Base-by-base conservation (phyloP, 2,888 invertebrate species). In the Euproctis similis region DNA sequence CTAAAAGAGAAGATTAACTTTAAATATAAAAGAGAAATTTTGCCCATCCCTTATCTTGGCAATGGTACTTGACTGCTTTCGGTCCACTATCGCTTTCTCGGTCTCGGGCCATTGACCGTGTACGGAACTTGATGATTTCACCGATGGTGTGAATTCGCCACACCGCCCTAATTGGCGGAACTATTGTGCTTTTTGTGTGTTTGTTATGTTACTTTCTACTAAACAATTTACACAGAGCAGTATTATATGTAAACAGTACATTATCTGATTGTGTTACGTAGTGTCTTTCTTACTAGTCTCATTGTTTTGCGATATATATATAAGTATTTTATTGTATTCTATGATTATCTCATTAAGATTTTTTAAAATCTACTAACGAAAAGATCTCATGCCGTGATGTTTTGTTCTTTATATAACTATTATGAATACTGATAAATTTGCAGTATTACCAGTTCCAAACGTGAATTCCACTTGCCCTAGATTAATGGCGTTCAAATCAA, bases 1-100 rank as follows among this genome's bases (percentile, higher is more conserved):
- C 17, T 17, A 8, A 2, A 17, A 3, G 17, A 17, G 17, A 17
- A 17, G 4, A 2, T 17, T 8, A 17, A 17, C 4, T 17, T 4
- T 2, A 17, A n/a, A n/a, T 14, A 14, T 10, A 26, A 30, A 29
- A 46, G 30, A 36, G 39, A 46, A 45, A 46, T 31, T n/a, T 38
- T 26, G 23, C 27, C 31, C 31, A 31, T 31, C 42, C 46, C 27
- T 42, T 39, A 26, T 40, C 31, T 30, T 17, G 11, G 19, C 20
- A 19, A n/a, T 18, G 32, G 47, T 24, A 36, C 40, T 46, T 46
- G 47, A 43, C 46, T 44, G 31, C 35, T 47, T 46, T 47, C 48
- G 35, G 28, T 28, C 5, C 31, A 44, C 38, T 37, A 29, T 47
- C 48, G 26, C 46, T 47, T 47, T 47, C 48, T 46, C 44, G 36